These are phyloP conservation scores for Nyctibius grandis DNA, from an alignment of 2,797 vertebrate species.

Conservation along the genomic window DNA sequence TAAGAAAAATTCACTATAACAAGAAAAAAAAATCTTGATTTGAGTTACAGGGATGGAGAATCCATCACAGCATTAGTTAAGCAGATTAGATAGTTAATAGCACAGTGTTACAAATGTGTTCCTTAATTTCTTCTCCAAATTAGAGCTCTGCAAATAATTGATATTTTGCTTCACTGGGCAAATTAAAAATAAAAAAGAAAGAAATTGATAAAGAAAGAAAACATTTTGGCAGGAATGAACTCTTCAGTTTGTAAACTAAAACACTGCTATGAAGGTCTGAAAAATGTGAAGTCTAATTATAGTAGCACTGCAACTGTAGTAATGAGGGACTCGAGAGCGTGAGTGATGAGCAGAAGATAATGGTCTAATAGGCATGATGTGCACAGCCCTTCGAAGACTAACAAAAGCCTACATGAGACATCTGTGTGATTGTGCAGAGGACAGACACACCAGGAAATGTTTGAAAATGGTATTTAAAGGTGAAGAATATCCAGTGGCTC, in stretches of 20 bases:
- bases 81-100: slow-evolving; percentile 9
- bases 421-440: neutral
- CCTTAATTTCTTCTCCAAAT: slow-evolving; percentile 25
- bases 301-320: neutral
- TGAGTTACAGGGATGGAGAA: neutral
- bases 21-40: neutral
- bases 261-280: neutral
- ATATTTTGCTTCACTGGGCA: slow-evolving; percentile 27
- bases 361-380: neutral
- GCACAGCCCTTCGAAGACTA: neutral
- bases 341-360: slow-evolving; percentile 8
- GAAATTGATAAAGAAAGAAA: slow-evolving; percentile 23
- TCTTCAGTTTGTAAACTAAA: neutral
- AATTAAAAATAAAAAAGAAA: slow-evolving; percentile 19
- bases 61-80: neutral
- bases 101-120: neutral
- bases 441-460: neutral
- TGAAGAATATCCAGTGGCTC: neutral
- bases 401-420: neutral
- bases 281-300: slow-evolving; percentile 2
- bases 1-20: neutral
- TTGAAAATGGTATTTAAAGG: neutral
- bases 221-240: neutral
- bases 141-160: slow-evolving; percentile 12
- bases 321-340: neutral